Base-by-base conservation (phyloP, 2,888 invertebrate species). In the Chrysomela aeneicollis region DNA sequence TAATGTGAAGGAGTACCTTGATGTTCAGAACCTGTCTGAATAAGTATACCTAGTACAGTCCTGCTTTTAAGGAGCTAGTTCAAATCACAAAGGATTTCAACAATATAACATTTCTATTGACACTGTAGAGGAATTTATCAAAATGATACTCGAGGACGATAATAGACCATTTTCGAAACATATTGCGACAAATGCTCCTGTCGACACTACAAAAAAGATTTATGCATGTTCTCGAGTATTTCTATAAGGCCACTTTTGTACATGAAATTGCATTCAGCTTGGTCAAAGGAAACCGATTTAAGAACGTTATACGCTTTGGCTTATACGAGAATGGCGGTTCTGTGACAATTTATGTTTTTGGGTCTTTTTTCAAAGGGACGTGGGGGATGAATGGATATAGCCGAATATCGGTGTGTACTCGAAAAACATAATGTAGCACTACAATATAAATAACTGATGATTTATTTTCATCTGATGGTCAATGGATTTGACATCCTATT, bases 61-160 rank as follows among this genome's bases (percentile, higher is more conserved):
- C 68, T 68, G 68, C 35, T 18, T 49, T 49, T 57, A 53, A 58
- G 58, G 49, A 60, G 58, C 47, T 37, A 35, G 26, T 42, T n/a
- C 17, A 46, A 59, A 21, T 53, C 61, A 61, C 68, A 65, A 65
- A 63, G 54, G 32, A 58, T 53, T 52, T 61, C 52, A 66, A 64
- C 55, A 61, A 59, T 61, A 51, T 64, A 70, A 66, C 67, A 49
- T 59, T 67, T 67, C 65, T 54, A 67, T 70, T 64, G 66, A 70
- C 66, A 54, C 22, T 32, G 59, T 50, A 8, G 26, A 61, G 64
- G 69, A 71, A 74, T 71, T 73, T 72, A 75, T 76, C 76, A 74
- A 74, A 77, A 76, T 72, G 77, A 76, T 77, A 77, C 77, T 76
- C 68, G 67, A 76, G 58, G 71, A 71, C 70, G 70, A 74, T 74